Base-by-base conservation (phyloP, 2,113 vertebrate species). In the Microcebus tavaratra region DNA sequence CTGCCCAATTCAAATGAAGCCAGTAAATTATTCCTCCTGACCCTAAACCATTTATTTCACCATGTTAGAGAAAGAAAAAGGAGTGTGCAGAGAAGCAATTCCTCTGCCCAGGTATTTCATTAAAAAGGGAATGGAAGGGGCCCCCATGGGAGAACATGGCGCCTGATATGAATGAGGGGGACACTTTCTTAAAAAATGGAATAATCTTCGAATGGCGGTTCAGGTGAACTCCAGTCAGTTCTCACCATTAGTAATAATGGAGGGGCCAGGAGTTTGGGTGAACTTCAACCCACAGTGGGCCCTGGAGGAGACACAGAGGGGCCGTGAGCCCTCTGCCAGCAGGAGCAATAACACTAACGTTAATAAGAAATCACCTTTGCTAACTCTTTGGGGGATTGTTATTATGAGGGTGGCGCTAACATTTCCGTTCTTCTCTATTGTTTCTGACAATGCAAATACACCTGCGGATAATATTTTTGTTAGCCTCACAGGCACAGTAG, bases 1-100 rank as follows among this genome's bases (percentile, higher is more conserved):
- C 88, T 96, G 97, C 83, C 93, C 82, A 92, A 94, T 97, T 97
- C 98, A 98, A 98, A 98, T 98, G 98, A 97, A 97, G 94, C 97
- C 94, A 94, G 96, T 88, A 97, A 90, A 98, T 96, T 88, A 97
- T 61, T 68, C 88, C 84, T 96, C 73, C 76, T 94, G 98, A 98
- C 29, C 61, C 95, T 91, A 72, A 76, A 95, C 97, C 93, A 97
- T 95, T 98, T 98, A 94, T 96, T 95, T 97, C 59, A 83, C 63
- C 83, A 63, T 48, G 80, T 80, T 87, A 48, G 61, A 94, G 76
- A 95, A 96, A 92, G 80, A 86, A 86, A 96, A 91, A 53, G 42
- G 83, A 70, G 3, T 57, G 42, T 88, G 96, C 63, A 95, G 59
- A 87, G 70, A 96, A 96, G 82, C 70, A 76, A 95, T 97, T 97